Base-by-base conservation (phyloP, 1,140 invertebrate species). In the Sitobion miscanthi region DNA sequence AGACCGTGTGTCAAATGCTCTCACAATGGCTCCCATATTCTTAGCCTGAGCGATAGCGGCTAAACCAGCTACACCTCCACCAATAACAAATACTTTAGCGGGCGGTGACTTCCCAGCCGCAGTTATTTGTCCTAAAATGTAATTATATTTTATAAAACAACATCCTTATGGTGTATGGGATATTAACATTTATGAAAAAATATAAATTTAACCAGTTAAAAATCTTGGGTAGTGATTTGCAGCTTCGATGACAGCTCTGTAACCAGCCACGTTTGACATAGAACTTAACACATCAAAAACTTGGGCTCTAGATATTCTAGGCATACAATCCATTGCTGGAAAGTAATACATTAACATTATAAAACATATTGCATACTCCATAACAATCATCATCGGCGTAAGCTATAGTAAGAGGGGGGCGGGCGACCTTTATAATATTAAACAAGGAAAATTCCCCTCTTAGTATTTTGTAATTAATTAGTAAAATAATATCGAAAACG, bases 181-280 rank as follows among this genome's bases (percentile, higher is more conserved):
- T 49, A 45, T 86, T 30, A 86, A 47, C 30, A 25, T 86, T 86
- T 86, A 57, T 87, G 5, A 47, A 35, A 3, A 89, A 42, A 89
- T 87, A 85, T 57, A 62, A 77, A 77, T 91, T 94, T 94, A 95
- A 96, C 97, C 98, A 90, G 98, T 97, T 95, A 99, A 98, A 95
- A 99, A 99, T 94, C 98, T 95, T 47, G 98, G 98, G 95, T 98
- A 99, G 95, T 98, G 96, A 94, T 98, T 98, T 14, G 98, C 97
- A 35, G 98, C 98, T 95, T 98, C 98, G 42, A 99, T 96, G 35
- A 99, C 98, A 14, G 98, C 98, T 94, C 98, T 96, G 95, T 99
- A 99, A 20, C 98, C 98, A 93, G 98, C 97, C 94, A 99, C 98
- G 95, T 99, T 99, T 0, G 98, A 98, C 98, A 99, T 99, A 6